Evolutionary conservation across 2,888 invertebrate genomes (phyloP).

Genomic region (Eilema griseolum): DNA sequence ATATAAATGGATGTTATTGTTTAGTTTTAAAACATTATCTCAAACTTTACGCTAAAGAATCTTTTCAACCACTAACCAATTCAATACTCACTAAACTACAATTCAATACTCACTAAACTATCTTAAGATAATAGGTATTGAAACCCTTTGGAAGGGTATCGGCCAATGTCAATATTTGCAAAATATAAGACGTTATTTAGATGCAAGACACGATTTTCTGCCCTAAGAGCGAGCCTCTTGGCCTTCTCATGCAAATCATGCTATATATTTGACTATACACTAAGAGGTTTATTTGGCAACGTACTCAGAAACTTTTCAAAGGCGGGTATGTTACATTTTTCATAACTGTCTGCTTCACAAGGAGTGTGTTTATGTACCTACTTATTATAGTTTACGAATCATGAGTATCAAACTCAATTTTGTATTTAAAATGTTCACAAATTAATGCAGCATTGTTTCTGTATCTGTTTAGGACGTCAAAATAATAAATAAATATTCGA

Average conservation of each 20-base stretch:
- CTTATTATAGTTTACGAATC: conserved; percentile 50
- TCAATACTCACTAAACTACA: conserved; percentile 70
- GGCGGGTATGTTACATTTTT: conserved; percentile 80
- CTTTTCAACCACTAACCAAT: conserved; percentile 66
- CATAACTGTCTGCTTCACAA: conserved; percentile 75
- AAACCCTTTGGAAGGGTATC: conserved; percentile 79
- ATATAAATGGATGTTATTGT: neutral
- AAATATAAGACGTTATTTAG: conserved; percentile 85
- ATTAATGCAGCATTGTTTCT: conserved; percentile 17
- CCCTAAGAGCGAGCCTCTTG: conserved; percentile 69
- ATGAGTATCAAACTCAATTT: conserved; percentile 48
- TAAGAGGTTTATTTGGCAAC: conserved; percentile 79
- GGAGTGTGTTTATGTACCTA: conserved; percentile 56
- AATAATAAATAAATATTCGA: too few species aligned
- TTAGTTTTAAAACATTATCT: conserved; percentile 32
- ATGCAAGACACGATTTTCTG: conserved; percentile 83
- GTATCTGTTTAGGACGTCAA: too few species aligned
- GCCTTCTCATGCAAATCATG: conserved; percentile 81
- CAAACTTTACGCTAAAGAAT: conserved; percentile 43
- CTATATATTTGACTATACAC: conserved; percentile 79
- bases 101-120: conserved; percentile 77
- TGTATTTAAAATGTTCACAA: conserved; percentile 40
- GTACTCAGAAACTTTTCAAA: conserved; percentile 72
- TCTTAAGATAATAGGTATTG: conserved; percentile 79
- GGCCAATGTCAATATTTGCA: conserved; percentile 84